Evolutionary conservation across 2,888 invertebrate genomes (phyloP).

Genomic region (Aleiodes testaceus): DNA sequence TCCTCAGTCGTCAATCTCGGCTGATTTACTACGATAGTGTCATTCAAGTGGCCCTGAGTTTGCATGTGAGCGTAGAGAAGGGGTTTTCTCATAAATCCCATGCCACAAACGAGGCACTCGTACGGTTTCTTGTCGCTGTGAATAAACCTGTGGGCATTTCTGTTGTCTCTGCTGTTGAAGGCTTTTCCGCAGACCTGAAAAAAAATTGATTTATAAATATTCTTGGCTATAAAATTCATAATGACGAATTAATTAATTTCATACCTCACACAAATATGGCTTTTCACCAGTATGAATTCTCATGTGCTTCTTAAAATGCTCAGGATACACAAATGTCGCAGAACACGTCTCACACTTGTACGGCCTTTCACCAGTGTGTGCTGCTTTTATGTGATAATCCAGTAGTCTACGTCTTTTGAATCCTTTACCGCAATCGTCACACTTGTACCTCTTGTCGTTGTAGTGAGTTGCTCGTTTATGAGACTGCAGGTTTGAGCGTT

Average conservation of each 20-base stretch:
- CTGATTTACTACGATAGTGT: slow-evolving; percentile 88
- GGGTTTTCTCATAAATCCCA: slow-evolving; percentile 89
- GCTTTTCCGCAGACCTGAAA: slow-evolving; percentile 85
- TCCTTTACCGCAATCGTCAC: slow-evolving; percentile 81
- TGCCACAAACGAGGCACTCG: slow-evolving; percentile 86
- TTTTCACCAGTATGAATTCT: slow-evolving; percentile 86
- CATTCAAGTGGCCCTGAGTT: slow-evolving; percentile 82
- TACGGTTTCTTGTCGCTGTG: slow-evolving; percentile 92
- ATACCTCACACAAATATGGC: slow-evolving; percentile 83
- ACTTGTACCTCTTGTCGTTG: slow-evolving; percentile 83
- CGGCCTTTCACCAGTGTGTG: slow-evolving; percentile 87
- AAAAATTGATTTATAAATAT: not conserved
- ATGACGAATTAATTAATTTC: not conserved
- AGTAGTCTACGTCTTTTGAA: slow-evolving; percentile 81
- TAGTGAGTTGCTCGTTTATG: slow-evolving; percentile 87
- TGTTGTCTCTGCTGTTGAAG: slow-evolving; percentile 88
- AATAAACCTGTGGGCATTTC: slow-evolving; percentile 88
- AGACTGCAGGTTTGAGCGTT: slow-evolving; percentile 86
- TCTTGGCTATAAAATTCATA: no score
- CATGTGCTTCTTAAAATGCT: slow-evolving; percentile 87
- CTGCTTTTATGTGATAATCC: slow-evolving; percentile 87
- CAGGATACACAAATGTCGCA: slow-evolving; percentile 88
- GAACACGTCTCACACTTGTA: slow-evolving; percentile 82
- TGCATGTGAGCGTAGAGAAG: slow-evolving; percentile 86
- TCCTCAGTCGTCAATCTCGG: slow-evolving; percentile 80